phyloP scores from a whole-genome alignment of 2,797 vertebrate species.

The Hydrophis major region DNA sequence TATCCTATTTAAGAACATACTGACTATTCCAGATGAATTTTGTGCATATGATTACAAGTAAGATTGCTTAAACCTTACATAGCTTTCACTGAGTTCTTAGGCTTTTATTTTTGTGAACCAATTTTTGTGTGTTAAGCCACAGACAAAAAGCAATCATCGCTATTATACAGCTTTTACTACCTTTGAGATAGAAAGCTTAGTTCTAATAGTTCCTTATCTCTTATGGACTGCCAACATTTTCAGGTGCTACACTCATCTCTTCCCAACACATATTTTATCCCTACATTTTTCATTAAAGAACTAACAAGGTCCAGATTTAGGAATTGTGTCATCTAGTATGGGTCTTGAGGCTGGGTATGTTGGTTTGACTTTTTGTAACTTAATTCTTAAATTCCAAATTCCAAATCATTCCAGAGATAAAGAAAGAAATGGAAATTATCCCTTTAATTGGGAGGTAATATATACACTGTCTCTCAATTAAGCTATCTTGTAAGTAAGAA shows the following conservation, averaged over 20 bases:
- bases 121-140: background rate
- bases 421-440: background rate
- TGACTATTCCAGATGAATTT: background rate
- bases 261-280: background rate
- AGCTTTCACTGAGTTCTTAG: background rate
- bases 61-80: background rate
- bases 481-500: background rate
- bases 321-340: background rate
- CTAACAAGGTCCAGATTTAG: background rate
- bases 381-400: background rate
- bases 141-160: background rate
- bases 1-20: background rate
- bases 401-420: background rate
- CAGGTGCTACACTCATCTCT: background rate
- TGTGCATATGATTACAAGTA: background rate
- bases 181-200: background rate
- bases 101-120: background rate
- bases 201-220: background rate
- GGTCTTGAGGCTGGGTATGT: background rate
- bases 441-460: background rate
- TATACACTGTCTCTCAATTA: background rate
- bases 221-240: background rate
- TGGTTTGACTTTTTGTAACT: background rate
- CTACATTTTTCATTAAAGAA: background rate
- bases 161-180: background rate